Evolutionary conservation across 2,888 invertebrate species (phyloP).

Genomic region (Caenorhabditis doughertyi): DNA sequence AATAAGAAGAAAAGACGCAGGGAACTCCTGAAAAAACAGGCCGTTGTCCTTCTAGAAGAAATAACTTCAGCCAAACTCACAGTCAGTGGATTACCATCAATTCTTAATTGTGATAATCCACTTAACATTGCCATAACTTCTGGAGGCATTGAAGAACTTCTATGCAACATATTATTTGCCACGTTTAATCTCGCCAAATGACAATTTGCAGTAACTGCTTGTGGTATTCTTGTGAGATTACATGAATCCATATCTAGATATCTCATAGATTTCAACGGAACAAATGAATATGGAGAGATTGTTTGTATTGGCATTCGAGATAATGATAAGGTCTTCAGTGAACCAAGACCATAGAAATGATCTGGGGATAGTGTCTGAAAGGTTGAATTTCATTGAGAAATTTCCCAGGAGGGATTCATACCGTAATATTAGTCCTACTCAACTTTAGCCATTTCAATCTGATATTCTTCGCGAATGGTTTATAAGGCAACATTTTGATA

Average conservation of each 20-base stretch:
- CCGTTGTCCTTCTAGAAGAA: too few relatives aligned
- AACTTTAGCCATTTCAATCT: constrained; percentile 75
- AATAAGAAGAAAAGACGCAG: constrained; percentile 69
- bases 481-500: constrained; percentile 69
- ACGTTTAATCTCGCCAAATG: constrained; percentile 70
- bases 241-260: constrained; percentile 75
- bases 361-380: constrained; percentile 70
- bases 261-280: constrained; percentile 74
- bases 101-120: constrained; percentile 67
- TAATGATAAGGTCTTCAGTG: constrained; percentile 72
- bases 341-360: constrained; percentile 71
- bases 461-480: constrained; percentile 71
- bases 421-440: constrained; percentile 71
- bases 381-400: too few relatives aligned
- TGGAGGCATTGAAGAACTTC: constrained; percentile 67
- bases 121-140: constrained; percentile 70
- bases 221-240: constrained; percentile 76
- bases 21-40: constrained; percentile 70
- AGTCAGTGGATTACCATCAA: constrained; percentile 74
- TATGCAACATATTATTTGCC: constrained; percentile 70
- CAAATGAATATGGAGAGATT: constrained; percentile 75
- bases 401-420: constrained; percentile 25
- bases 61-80: constrained; percentile 34
- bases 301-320: constrained; percentile 70
- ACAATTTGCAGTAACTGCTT: constrained; percentile 77